Evolutionary conservation across 1,140 invertebrate genomes (phyloP).

Genomic region (Caerostris extrusa): DNA sequence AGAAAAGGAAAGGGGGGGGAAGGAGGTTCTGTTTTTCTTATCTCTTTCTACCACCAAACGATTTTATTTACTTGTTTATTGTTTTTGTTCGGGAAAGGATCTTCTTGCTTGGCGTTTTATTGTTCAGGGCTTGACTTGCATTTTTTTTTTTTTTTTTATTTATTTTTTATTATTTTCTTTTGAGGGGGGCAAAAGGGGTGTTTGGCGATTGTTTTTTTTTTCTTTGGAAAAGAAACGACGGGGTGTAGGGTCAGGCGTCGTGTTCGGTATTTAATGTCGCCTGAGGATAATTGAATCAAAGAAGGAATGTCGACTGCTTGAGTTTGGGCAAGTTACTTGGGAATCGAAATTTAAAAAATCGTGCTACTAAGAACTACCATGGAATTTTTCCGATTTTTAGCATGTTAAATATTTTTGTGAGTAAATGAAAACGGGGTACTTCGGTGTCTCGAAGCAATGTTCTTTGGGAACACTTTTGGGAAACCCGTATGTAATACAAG

Average conservation of each 20-base stretch:
- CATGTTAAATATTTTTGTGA: too few relatives aligned
- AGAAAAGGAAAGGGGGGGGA: background rate
- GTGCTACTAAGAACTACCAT: too few relatives aligned
- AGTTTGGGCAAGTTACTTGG: background rate
- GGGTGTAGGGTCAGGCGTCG: background rate
- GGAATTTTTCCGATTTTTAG: too few relatives aligned
- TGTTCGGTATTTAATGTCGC: background rate
- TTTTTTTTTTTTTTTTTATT: background rate
- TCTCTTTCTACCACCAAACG: background rate
- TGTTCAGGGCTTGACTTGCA: background rate
- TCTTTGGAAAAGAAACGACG: background rate
- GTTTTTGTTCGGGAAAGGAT: background rate
- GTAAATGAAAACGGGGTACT: too few relatives aligned
- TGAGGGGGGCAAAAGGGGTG: background rate
- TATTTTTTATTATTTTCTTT: background rate
- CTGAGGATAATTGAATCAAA: background rate
- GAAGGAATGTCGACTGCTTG: background rate
- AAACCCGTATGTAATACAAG: too few relatives aligned
- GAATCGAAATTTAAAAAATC: too few relatives aligned
- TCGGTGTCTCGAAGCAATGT: too few relatives aligned
- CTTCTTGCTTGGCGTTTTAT: background rate
- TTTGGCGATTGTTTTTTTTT: too few relatives aligned
- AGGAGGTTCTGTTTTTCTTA: background rate
- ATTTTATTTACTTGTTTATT: constrained; percentile 11
- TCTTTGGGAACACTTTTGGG: too few relatives aligned